phyloP scores from a whole-genome alignment of 2,113 vertebrate species.

The Thinocorus orbignyianus region DNA sequence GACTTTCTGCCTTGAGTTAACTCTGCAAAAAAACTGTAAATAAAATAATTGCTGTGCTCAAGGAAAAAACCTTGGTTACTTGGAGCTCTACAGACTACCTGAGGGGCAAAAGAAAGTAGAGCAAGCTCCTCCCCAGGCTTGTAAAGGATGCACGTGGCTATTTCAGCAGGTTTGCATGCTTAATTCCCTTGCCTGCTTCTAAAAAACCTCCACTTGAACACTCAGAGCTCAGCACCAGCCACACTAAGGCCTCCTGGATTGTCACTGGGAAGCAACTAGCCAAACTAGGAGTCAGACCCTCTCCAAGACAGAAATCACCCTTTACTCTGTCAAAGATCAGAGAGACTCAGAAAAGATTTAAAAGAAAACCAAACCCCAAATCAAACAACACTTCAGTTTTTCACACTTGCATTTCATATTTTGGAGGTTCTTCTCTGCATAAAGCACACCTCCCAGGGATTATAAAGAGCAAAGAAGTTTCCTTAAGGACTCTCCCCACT shows the following conservation, averaged over 20 bases:
- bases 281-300: background rate
- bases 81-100: background rate
- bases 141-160: background rate
- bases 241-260: too few relatives aligned
- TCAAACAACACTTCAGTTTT: background rate
- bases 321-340: background rate
- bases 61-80: background rate
- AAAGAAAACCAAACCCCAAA: background rate
- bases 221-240: background rate
- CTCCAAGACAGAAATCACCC: background rate
- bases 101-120: background rate
- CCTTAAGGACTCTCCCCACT: background rate
- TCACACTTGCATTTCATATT: background rate
- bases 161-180: accelerated
- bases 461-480: background rate
- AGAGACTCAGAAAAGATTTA: background rate
- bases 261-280: background rate
- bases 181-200: background rate
- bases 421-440: background rate
- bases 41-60: accelerated
- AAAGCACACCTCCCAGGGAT: background rate
- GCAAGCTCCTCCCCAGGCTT: too few relatives aligned
- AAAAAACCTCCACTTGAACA: background rate
- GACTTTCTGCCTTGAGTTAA: too few relatives aligned
- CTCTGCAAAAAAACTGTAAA: background rate